Conservation (phyloP, 1,140 invertebrate species). For the Lamellibrachia luymesi region DNA sequence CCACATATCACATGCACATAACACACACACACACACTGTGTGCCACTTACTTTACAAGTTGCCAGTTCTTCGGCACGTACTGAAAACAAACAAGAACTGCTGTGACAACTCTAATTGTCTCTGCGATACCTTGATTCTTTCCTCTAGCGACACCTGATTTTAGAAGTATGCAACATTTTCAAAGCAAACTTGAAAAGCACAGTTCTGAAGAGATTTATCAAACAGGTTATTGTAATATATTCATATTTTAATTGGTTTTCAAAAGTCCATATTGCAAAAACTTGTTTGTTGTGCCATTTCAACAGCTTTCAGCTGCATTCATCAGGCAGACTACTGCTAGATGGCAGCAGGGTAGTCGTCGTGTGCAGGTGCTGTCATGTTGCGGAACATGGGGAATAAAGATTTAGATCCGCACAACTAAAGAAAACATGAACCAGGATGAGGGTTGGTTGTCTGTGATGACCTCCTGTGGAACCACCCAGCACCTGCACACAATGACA, state of each 20-base stretch:
- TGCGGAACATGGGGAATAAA: neutral
- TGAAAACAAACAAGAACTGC: neutral
- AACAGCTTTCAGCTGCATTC: too few species aligned
- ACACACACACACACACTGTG: too few species aligned
- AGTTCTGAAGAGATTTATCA: neutral
- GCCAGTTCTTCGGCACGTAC: conserved; percentile 17
- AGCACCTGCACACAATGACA: too few species aligned
- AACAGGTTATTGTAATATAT: neutral
- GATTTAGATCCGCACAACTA: neutral
- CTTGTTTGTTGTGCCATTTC: neutral
- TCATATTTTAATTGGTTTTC: neutral
- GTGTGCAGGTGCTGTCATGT: neutral
- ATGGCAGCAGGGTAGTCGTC: neutral
- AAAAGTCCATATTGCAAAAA: neutral
- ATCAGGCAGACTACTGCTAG: too few species aligned
- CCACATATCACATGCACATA: too few species aligned
- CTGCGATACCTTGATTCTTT: too few species aligned
- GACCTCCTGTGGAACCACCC: too few species aligned
- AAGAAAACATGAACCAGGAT: neutral
- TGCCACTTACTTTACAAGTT: conserved; percentile 8
- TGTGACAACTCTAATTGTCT: neutral
- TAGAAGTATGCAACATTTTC: neutral
- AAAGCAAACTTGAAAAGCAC: neutral
- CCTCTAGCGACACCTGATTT: too few species aligned
- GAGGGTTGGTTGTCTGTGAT: neutral